A percentile compares a stretch with the other conserved stretches of the same genome.
These are phyloP conservation scores for Drosophila infuscata DNA, from an alignment of 2,888 invertebrate genomes.

Conservation along the genomic window DNA sequence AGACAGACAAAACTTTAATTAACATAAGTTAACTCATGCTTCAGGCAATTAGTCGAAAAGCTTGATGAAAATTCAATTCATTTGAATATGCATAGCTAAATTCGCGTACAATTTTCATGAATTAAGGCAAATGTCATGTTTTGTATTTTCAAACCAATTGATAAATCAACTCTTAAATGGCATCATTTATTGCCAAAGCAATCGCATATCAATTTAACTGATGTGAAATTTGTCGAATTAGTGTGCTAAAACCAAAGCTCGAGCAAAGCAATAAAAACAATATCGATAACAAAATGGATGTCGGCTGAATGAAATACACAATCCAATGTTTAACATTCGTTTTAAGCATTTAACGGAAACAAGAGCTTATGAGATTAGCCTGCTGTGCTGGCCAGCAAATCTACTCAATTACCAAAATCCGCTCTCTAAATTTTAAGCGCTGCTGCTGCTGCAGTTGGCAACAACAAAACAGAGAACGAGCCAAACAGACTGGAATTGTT, in stretches of 20 bases:
- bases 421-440: conserved; percentile 14
- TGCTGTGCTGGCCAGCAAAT: conserved; percentile 21
- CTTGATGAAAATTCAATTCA: neutral
- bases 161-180: neutral
- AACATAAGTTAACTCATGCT: neutral
- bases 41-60: neutral
- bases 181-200: neutral
- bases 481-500: conserved; percentile 9
- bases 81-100: neutral
- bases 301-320: conserved; percentile 14
- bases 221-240: conserved; percentile 38
- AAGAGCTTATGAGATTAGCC: conserved; percentile 53
- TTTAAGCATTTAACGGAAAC: conserved; percentile 27
- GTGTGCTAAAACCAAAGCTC: neutral
- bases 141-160: neutral
- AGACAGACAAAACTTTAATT: neutral
- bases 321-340: conserved; percentile 36
- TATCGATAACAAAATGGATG: conserved; percentile 10
- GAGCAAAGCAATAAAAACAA: neutral
- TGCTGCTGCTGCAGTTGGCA: conserved; percentile 35
- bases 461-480: neutral
- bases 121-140: neutral
- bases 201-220: conserved; percentile 54
- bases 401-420: conserved; percentile 44
- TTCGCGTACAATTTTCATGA: neutral